Evolutionary conservation across 2,113 vertebrate genomes (phyloP).

Genomic region (Cyrtonyx montezumae): DNA sequence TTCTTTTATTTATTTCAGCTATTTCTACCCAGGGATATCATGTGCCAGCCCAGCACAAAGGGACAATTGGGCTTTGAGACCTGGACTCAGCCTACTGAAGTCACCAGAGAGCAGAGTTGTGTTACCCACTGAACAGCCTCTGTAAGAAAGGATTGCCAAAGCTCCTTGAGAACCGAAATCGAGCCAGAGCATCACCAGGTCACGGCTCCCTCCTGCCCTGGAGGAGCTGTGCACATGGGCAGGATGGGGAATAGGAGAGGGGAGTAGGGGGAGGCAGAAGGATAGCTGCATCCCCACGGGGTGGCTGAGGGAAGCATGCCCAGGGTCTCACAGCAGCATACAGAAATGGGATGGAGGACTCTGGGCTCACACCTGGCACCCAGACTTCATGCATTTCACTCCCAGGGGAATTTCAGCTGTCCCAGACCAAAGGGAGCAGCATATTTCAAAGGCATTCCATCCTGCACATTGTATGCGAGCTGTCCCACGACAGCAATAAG

Average conservation of each 20-base stretch:
- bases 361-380: background rate
- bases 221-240: background rate
- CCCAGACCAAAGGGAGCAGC: background rate
- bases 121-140: conserved; percentile 7
- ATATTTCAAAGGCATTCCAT: conserved; percentile 28
- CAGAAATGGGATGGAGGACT: background rate
- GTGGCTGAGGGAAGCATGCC: background rate
- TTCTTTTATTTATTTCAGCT: conserved; percentile 9
- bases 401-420: background rate
- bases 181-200: background rate
- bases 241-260: background rate
- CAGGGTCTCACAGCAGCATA: background rate
- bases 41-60: conserved; percentile 47
- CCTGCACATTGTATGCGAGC: conserved; percentile 11
- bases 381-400: background rate
- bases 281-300: accelerated
- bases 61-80: background rate
- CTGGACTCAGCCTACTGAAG: background rate
- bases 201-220: background rate
- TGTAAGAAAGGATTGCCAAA: background rate
- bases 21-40: conserved; percentile 52
- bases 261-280: background rate
- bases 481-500: background rate
- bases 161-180: background rate
- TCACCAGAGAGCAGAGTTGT: background rate